Conservation (phyloP, 2,888 invertebrate species). For the Drosophila lacicola region DNA sequence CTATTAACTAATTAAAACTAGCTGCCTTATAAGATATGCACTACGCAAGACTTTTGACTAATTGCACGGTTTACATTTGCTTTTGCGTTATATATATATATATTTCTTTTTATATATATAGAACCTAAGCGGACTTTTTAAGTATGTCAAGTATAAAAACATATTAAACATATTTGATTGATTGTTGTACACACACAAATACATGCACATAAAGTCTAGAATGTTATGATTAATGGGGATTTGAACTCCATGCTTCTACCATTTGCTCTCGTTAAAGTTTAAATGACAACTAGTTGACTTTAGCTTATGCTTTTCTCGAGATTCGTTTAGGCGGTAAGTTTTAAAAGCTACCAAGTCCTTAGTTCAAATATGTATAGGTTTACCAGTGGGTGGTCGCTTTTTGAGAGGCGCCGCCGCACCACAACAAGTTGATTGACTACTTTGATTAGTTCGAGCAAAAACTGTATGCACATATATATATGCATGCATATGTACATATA, state of each 20-base stretch:
- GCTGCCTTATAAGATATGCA: slow-evolving; percentile 58
- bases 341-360: slow-evolving; percentile 77
- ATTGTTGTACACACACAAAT: slow-evolving; percentile 59
- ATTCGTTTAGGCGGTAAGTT: slow-evolving; percentile 68
- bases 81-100: slow-evolving; percentile 27
- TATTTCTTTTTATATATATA: slow-evolving; percentile 6
- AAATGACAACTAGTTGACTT: slow-evolving; percentile 43
- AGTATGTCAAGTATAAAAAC: slow-evolving; percentile 58
- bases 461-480: slow-evolving; percentile 44
- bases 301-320: slow-evolving; percentile 38
- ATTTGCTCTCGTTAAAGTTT: slow-evolving; percentile 23
- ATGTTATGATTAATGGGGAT: slow-evolving; percentile 42
- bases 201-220: slow-evolving; percentile 32
- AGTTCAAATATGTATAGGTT: slow-evolving; percentile 77
- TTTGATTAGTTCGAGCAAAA: slow-evolving; percentile 73
- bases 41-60: slow-evolving; percentile 76
- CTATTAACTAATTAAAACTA: slow-evolving; percentile 55
- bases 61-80: slow-evolving; percentile 69
- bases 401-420: slow-evolving; percentile 29
- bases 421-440: slow-evolving; percentile 71
- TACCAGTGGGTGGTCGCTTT: slow-evolving; percentile 34
- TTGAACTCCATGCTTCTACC: slow-evolving; percentile 7
- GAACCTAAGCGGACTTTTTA: slow-evolving; percentile 53
- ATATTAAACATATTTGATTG: slow-evolving; percentile 69
- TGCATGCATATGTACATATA: slow-evolving; percentile 13